phyloP scores from a whole-genome alignment of 2,888 invertebrate species.

The Tiliacea citrago region DNA sequence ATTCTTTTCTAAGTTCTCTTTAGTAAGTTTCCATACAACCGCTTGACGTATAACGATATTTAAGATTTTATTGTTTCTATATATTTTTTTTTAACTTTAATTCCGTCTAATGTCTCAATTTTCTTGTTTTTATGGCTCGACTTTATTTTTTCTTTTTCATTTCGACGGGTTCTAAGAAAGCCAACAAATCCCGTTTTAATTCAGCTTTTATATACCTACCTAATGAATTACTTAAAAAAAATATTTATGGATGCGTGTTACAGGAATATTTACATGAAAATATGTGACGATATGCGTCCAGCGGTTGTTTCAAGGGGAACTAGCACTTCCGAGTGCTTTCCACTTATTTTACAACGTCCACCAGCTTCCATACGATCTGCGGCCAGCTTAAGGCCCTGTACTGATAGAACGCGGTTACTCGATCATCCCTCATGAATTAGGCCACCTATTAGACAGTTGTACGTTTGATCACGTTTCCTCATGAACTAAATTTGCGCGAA shows the following conservation, averaged over 20 bases:
- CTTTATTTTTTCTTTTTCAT: background rate
- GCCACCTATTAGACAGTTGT: background rate
- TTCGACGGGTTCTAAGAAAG: background rate
- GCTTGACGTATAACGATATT: conserved; percentile 4
- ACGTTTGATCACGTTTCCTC: background rate
- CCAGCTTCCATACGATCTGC: background rate
- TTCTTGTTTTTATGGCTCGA: background rate
- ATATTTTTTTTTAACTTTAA: background rate
- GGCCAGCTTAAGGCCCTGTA: background rate
- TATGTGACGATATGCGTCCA: background rate
- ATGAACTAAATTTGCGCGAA: background rate
- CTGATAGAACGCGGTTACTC: background rate
- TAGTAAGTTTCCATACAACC: background rate
- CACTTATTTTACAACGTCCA: background rate
- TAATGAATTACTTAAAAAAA: too few relatives aligned
- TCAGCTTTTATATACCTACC: background rate
- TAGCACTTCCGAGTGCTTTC: background rate
- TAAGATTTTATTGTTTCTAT: background rate
- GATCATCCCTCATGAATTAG: background rate
- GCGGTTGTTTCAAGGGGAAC: background rate
- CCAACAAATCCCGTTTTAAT: background rate
- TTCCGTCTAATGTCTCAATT: conserved; percentile 4
- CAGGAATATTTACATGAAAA: conserved; percentile 40
- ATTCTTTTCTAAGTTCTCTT: background rate
- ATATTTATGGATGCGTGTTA: background rate